Evolutionary conservation across 2,113 vertebrate genomes (phyloP).

Genomic region (Nerophis lumbriciformis): DNA sequence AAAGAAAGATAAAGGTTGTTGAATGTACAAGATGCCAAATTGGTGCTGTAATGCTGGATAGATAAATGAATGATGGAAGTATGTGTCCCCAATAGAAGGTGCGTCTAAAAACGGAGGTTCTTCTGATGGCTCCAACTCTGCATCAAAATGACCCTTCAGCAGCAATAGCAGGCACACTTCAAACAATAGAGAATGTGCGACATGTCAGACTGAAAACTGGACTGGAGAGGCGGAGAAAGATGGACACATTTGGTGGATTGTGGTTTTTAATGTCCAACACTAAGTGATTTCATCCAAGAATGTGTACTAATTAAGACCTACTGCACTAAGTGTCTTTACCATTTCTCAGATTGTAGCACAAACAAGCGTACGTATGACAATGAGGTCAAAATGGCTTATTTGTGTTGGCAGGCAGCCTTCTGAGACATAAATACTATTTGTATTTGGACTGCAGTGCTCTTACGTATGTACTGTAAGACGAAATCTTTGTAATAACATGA

Average conservation of each 20-base stretch:
- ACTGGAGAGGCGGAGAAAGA: background rate
- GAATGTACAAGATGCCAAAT: too few species aligned
- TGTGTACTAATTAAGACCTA: conserved; percentile 7
- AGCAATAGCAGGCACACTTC: background rate
- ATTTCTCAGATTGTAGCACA: conserved; percentile 33
- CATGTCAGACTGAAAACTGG: conserved; percentile 5
- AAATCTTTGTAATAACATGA: conserved; percentile 6
- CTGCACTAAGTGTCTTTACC: conserved; percentile 12
- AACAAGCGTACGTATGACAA: background rate
- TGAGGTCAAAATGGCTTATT: background rate
- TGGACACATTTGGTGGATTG: too few species aligned
- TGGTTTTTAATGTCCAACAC: background rate
- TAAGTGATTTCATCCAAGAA: conserved; percentile 1
- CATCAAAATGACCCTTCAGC: conserved; percentile 47
- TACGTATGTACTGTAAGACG: background rate
- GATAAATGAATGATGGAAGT: conserved; percentile 3
- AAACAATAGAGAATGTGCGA: background rate
- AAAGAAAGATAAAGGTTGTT: conserved; percentile 84
- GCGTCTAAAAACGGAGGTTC: conserved; percentile 43
- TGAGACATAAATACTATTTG: background rate
- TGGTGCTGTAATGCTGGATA: too few species aligned
- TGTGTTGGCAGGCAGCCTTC: conserved; percentile 4
- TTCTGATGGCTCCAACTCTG: conserved; percentile 25
- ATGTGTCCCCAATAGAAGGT: conserved; percentile 35
- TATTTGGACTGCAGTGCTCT: background rate